phyloP scores from a whole-genome alignment of 2,888 invertebrate species.

The Pilophorus perplexus region DNA sequence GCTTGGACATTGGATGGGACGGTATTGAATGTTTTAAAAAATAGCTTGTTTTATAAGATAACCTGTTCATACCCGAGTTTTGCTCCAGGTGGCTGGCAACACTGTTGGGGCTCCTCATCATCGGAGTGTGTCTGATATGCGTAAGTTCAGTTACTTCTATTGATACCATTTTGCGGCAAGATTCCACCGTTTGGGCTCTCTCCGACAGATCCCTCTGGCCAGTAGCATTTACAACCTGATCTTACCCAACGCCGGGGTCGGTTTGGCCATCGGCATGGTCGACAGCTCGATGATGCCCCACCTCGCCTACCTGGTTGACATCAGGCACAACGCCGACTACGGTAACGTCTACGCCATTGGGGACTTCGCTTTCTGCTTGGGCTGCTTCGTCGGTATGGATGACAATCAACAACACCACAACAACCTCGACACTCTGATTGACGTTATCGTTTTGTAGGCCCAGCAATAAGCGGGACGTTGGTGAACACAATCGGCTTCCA shows the following conservation, averaged over 20 bases:
- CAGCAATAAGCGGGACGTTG: constrained; percentile 86
- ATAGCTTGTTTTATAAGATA: no score
- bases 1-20: constrained; percentile 91
- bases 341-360: constrained; percentile 99
- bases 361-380: constrained; percentile 97
- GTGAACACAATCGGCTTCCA: constrained; percentile 94
- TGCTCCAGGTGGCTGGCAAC: constrained; percentile 95
- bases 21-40: constrained; percentile 53
- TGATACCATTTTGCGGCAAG: constrained; percentile 30
- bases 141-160: no score
- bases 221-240: constrained; percentile 87
- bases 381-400: constrained; percentile 62
- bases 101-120: constrained; percentile 86
- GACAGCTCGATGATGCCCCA: constrained; percentile 99
- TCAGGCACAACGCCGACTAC: constrained; percentile 94
- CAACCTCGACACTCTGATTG: no score
- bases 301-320: constrained; percentile 94
- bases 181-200: constrained; percentile 37
- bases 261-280: constrained; percentile 99
- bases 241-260: constrained; percentile 92
- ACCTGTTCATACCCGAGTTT: no score
- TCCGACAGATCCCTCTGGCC: constrained; percentile 84
- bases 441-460: constrained; percentile 65
- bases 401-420: no score
- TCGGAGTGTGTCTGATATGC: constrained; percentile 87